A percentile compares a stretch with the other conserved stretches of the same genome.
phyloP scores from a whole-genome alignment of 2,113 vertebrate species.

The Acrocephalus kingi region DNA sequence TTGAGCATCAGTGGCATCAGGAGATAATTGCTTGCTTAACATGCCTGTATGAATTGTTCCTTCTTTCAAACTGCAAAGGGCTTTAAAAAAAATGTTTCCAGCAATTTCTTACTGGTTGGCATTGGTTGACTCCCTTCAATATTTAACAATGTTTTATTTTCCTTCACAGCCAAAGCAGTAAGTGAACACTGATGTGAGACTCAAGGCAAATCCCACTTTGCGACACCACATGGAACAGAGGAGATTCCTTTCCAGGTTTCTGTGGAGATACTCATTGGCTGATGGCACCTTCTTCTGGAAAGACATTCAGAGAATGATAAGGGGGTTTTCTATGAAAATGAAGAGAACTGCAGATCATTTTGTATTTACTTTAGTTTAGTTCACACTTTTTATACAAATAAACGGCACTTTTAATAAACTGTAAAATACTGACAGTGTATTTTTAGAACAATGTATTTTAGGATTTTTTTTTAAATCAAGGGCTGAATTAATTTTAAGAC shows the following conservation, averaged over 20 bases:
- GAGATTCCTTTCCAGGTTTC: slow-evolving; percentile 2
- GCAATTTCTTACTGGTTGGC: not conserved
- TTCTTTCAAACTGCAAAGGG: not conserved
- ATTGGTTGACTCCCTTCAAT: not conserved
- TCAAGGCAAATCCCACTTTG: not conserved
- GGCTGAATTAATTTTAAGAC: slow-evolving; percentile 52
- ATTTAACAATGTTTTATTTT: slow-evolving; percentile 65
- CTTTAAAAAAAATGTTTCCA: not conserved
- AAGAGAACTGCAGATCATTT: slow-evolving; percentile 14
- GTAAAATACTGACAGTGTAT: slow-evolving; percentile 75
- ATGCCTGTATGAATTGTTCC: not conserved
- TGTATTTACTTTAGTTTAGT: slow-evolving; percentile 66
- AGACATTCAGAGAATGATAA: not conserved
- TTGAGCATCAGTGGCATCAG: not conserved
- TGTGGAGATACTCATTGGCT: not conserved
- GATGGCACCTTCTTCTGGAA: not conserved
- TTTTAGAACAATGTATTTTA: slow-evolving; percentile 73
- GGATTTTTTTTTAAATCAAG: slow-evolving; percentile 66
- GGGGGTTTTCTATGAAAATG: slow-evolving; percentile 46
- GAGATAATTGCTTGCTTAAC: not conserved
- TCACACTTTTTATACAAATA: slow-evolving; percentile 77
- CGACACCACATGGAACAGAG: not conserved
- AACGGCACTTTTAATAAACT: slow-evolving; percentile 86
- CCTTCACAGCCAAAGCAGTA: slow-evolving; percentile 87
- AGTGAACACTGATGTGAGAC: slow-evolving; percentile 79